Evolutionary conservation across 2,797 vertebrate species (phyloP).

Genomic region (Aphelocoma californica): DNA sequence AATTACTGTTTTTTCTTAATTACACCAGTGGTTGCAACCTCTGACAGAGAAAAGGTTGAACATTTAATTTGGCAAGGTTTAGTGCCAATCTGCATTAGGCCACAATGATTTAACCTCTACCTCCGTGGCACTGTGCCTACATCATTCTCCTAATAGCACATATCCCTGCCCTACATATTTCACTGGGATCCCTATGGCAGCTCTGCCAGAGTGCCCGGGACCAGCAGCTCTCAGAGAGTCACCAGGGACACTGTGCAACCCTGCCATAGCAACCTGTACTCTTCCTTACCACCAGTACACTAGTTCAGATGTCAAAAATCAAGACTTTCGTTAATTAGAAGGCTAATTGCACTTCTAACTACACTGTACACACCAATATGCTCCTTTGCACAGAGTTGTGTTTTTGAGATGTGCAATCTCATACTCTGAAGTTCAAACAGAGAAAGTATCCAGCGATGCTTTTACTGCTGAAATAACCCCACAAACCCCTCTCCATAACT

Average conservation of each 20-base stretch:
- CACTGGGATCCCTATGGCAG: not conserved
- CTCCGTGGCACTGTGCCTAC: not conserved
- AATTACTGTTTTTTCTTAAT: constrained; percentile 33
- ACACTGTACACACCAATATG: not conserved
- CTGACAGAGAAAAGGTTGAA: constrained; percentile 26
- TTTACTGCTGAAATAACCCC: not conserved
- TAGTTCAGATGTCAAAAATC: not conserved
- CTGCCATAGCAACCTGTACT: not conserved
- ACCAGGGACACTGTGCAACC: not conserved
- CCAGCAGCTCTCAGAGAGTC: not conserved
- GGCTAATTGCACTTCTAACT: not conserved
- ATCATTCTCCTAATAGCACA: not conserved
- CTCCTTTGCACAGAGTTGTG: not conserved
- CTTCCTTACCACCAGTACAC: not conserved
- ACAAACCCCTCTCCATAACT: not conserved
- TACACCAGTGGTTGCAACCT: constrained; percentile 10
- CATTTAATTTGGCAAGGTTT: constrained; percentile 38
- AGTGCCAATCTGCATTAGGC: constrained; percentile 11
- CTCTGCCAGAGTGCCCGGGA: not conserved
- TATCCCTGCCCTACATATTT: not conserved
- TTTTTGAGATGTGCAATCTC: not conserved
- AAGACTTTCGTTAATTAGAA: not conserved
- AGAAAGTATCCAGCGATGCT: not conserved
- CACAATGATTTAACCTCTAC: constrained; percentile 12
- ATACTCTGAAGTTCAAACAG: not conserved